Conservation (phyloP, 35 echinoderm and acorn worm genomes). For the Lytechinus variegatus region DNA sequence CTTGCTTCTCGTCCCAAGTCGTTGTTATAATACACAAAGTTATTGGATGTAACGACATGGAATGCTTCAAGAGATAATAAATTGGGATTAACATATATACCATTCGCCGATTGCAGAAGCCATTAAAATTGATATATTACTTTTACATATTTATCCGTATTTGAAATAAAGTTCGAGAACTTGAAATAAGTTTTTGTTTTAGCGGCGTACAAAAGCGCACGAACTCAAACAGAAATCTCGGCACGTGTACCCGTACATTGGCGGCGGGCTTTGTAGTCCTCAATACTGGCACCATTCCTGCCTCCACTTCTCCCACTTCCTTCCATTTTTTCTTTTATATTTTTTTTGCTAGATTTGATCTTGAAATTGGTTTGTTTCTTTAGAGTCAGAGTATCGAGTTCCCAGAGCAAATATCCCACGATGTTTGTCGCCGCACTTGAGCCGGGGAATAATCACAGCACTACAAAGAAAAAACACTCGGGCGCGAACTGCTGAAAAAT, state of each 20-base stretch:
- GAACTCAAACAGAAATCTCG: background rate
- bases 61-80: background rate
- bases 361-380: background rate
- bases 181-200: background rate
- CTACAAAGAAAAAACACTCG: conserved; percentile 12
- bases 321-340: background rate
- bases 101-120: background rate
- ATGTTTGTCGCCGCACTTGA: background rate
- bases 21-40: no score
- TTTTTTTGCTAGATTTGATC: background rate
- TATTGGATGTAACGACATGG: background rate
- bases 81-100: background rate
- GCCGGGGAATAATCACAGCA: background rate
- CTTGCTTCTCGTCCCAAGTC: background rate
- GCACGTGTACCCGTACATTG: background rate
- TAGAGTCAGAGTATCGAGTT: background rate
- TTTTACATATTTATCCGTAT: background rate
- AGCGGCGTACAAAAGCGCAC: background rate
- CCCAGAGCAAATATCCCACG: background rate
- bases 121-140: background rate
- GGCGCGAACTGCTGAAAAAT: background rate
- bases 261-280: background rate
- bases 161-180: background rate
- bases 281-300: background rate
- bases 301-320: background rate